A percentile compares a stretch with the other conserved stretches of the same genome.
Evolutionary conservation across 1,140 invertebrate species (phyloP).

Genomic region (Pentalonia nigronervosa): DNA sequence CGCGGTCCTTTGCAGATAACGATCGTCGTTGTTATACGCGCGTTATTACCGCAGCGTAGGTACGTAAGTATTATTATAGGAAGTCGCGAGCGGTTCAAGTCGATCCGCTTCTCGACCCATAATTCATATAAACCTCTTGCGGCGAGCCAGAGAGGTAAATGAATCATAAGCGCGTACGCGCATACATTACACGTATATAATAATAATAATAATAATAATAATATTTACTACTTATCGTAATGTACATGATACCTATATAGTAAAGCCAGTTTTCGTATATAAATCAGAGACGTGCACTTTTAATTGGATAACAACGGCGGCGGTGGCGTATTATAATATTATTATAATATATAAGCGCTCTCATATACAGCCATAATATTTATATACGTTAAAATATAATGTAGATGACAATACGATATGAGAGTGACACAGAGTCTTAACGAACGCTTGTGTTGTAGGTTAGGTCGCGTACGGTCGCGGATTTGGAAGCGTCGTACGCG

Average conservation of each 20-base stretch:
- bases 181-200: neutral
- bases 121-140: conserved; percentile 28
- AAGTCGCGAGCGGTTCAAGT: conserved; percentile 39
- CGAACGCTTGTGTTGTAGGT: neutral
- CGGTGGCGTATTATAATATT: neutral
- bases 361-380: neutral
- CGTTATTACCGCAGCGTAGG: conserved; percentile 22
- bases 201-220: neutral
- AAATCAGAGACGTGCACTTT: conserved; percentile 44
- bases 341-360: neutral
- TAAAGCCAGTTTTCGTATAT: neutral
- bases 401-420: neutral
- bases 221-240: conserved; percentile 6
- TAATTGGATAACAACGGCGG: conserved; percentile 32
- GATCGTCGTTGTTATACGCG: conserved; percentile 10
- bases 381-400: neutral
- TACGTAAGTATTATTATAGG: conserved; percentile 9
- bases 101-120: conserved; percentile 33
- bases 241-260: neutral
- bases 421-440: neutral
- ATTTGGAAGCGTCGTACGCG: neutral
- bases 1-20: conserved; percentile 50
- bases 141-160: neutral
- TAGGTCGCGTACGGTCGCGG: neutral
- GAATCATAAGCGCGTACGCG: conserved; percentile 1